Percentiles rank a stretch among this genome's conserved stretches.
Conservation (phyloP, 1,140 invertebrate species). For the Diuraphis noxia region DNA sequence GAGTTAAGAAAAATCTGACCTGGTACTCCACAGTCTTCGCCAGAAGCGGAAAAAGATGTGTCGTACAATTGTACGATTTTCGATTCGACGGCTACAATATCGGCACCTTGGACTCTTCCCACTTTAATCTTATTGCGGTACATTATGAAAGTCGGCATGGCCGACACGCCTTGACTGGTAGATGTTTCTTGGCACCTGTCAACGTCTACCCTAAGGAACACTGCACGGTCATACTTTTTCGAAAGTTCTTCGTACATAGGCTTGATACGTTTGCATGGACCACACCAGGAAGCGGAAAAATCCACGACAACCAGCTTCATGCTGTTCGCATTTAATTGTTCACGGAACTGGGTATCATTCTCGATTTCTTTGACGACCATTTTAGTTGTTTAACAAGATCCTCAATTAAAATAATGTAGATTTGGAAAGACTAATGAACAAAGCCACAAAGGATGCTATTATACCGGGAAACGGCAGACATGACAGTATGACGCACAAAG, state of each 20-base stretch:
- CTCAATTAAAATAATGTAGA: too few species aligned
- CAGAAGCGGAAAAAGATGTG: conserved; percentile 62
- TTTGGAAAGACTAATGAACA: too few species aligned
- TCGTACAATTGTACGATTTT: conserved; percentile 90
- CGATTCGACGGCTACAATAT: conserved; percentile 76
- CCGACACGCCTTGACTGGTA: conserved; percentile 79
- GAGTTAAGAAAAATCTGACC: conserved; percentile 83
- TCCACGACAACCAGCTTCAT: conserved; percentile 91
- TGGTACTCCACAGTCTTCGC: conserved; percentile 66
- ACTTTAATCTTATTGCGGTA: conserved; percentile 86
- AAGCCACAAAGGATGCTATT: too few species aligned
- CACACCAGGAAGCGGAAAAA: conserved; percentile 92
- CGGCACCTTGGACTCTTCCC: conserved; percentile 81
- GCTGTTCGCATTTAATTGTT: conserved; percentile 77
- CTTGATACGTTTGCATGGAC: conserved; percentile 90
- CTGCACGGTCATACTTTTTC: conserved; percentile 79
- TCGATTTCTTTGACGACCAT: conserved; percentile 63
- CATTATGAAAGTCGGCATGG: conserved; percentile 98
- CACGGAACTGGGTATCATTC: conserved; percentile 79
- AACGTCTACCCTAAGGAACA: conserved; percentile 95
- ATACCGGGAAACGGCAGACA: too few species aligned
- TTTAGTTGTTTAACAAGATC: background rate
- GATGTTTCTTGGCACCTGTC: conserved; percentile 86
- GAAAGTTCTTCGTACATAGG: conserved; percentile 87
- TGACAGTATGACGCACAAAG: too few species aligned